Conservation (phyloP, 2,113 vertebrate species). For the Vimba vimba region DNA sequence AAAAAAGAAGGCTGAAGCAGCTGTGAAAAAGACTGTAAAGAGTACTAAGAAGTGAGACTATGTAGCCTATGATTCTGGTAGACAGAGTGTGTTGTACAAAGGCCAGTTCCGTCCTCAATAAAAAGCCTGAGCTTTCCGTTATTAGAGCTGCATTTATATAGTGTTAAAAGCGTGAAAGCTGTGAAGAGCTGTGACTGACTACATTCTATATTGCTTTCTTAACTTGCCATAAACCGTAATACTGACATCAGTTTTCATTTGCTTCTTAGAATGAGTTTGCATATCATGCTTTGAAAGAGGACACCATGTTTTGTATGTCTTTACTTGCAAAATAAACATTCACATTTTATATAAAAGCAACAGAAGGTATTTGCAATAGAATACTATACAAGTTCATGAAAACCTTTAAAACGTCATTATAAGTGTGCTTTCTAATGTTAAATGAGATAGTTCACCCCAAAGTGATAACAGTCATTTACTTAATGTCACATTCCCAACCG, state of each 20-base stretch:
- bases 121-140: slow-evolving; percentile 24
- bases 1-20: not conserved
- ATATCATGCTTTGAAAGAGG: slow-evolving; percentile 27
- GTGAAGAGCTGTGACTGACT: slow-evolving; percentile 24
- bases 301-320: slow-evolving; percentile 53
- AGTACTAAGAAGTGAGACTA: slow-evolving; percentile 58
- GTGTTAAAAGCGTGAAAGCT: slow-evolving; percentile 22
- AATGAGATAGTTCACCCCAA: not conserved
- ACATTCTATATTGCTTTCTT: not conserved
- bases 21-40: slow-evolving; percentile 46
- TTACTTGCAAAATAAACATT: slow-evolving; percentile 63
- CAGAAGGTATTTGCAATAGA: slow-evolving; percentile 20
- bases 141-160: slow-evolving; percentile 23
- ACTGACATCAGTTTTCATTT: slow-evolving; percentile 5
- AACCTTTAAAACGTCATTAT: not conserved
- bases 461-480: not conserved
- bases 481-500: not conserved
- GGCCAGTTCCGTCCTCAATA: slow-evolving; percentile 47
- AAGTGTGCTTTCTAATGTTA: not conserved
- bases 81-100: slow-evolving; percentile 20
- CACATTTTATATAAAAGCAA: slow-evolving; percentile 52
- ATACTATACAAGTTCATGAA: not conserved
- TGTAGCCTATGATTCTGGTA: not conserved
- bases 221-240: not conserved
- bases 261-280: slow-evolving; percentile 32